Base-by-base conservation (phyloP, 1,140 invertebrate genomes). In the Zophobas morio region DNA sequence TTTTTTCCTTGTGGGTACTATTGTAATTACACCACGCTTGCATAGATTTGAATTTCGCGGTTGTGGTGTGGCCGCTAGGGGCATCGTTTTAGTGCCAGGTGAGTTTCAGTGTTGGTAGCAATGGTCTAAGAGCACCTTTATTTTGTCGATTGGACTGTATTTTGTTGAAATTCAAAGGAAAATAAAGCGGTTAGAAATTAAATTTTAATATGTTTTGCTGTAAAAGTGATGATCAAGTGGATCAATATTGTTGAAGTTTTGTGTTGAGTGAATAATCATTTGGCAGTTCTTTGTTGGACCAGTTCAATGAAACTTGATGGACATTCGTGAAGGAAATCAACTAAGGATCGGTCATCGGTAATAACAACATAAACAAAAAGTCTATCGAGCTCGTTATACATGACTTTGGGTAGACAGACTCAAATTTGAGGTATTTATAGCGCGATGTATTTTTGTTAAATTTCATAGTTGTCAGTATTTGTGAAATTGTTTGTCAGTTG, bases 401-500 rank as follows among this genome's bases (percentile, higher is more conserved):
- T 66, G 60, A 46, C 42, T 66, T 66, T 66, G 37, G n/a, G 60
- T 66, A 47, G n/a, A 42, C 2, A 66, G 39, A 40, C 39, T 20
- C 60, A 47, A 42, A 66, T 66, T 42, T 66, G 39, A 66, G 60
- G 60, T 66, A 66, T 40, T 66, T 66, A 33, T 39, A 66, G 34
- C 39, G 1, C 1, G 39, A 39, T 66, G 40, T 66, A 66, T 66
- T 66, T 66, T 46, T 40, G 42, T 66, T 32, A 36, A 72, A 1
- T 72, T 72, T 71, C n/a, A 47, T 72, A 20, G 53, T 74, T 74
- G 72, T 74, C 72, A 74, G 53, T 35, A 42, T 56, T 53, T 74
- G 72, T 56, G 47, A 74, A 75, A 33, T 49, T 81, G 78, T 82
- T 82, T 82, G 81, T 81, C 78, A 79, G 77, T 81, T 66, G 74